Conservation (phyloP, 2,888 invertebrate genomes). For the Cynaeus angustus region DNA sequence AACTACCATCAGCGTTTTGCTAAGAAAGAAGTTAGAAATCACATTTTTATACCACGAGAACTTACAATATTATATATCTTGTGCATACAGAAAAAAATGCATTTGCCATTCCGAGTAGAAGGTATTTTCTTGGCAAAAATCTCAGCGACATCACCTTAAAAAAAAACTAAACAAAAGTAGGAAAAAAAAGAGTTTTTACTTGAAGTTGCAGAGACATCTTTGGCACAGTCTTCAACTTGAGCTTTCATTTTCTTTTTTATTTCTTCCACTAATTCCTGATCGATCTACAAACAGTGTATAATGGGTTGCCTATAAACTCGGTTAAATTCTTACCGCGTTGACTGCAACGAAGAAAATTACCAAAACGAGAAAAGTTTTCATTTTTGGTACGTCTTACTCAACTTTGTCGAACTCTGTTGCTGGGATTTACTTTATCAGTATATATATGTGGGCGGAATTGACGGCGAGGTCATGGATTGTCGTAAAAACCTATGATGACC, state of each 20-base stretch:
- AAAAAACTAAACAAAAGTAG: background rate
- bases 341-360: conserved; percentile 3
- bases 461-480: no score
- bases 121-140: conserved; percentile 70
- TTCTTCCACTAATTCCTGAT: conserved; percentile 27
- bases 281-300: conserved; percentile 17
- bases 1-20: conserved; percentile 52
- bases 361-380: conserved; percentile 18
- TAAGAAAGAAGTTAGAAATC: conserved; percentile 15
- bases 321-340: conserved; percentile 16
- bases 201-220: conserved; percentile 26
- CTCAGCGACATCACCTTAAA: conserved; percentile 55
- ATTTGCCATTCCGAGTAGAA: conserved; percentile 69
- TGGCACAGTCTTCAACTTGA: conserved; percentile 24
- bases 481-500: no score
- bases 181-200: conserved; percentile 6
- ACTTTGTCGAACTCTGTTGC: no score
- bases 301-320: background rate
- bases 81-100: conserved; percentile 73
- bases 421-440: background rate
- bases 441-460: background rate
- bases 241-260: conserved; percentile 14
- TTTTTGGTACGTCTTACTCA: conserved; percentile 1
- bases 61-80: conserved; percentile 71
- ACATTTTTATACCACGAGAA: conserved; percentile 16